These are phyloP conservation scores for Orientallactaga sibirica DNA, from an alignment of 2,797 vertebrate genomes.

Conservation along the genomic window DNA sequence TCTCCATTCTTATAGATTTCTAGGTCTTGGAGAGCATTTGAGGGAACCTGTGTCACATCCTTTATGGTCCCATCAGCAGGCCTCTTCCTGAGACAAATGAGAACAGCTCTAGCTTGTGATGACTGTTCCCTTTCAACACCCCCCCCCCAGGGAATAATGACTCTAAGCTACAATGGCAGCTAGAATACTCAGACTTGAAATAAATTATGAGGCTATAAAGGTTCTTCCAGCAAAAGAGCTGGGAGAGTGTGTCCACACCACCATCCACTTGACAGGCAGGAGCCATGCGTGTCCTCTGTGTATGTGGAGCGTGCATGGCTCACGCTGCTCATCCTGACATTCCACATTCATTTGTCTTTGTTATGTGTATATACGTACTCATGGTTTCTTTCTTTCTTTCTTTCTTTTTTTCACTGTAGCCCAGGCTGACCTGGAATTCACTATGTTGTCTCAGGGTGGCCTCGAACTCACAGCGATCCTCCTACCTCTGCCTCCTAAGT, in stretches of 20 bases:
- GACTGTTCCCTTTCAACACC: not conserved
- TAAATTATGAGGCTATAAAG: not conserved
- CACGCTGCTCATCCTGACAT: not conserved
- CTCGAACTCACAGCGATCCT: too few species aligned
- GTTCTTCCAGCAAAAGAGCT: not conserved
- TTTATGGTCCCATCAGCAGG: rapidly evolving
- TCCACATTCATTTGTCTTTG: not conserved
- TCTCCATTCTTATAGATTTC: not conserved
- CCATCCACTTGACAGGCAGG: too few species aligned
- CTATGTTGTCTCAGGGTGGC: too few species aligned
- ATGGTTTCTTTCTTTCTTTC: not conserved
- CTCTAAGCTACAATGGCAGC: not conserved
- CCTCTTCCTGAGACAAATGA: not conserved
- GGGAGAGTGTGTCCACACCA: not conserved
- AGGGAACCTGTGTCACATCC: too few species aligned
- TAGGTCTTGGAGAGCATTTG: too few species aligned
- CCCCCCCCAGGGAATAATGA: too few species aligned
- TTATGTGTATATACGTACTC: too few species aligned
- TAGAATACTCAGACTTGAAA: not conserved
- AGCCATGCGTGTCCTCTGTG: rapidly evolving
- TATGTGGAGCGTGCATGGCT: too few species aligned
- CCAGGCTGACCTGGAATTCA: too few species aligned
- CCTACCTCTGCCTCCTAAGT: too few species aligned
- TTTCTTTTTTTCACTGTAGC: too few species aligned
- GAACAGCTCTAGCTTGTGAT: not conserved